Base-by-base conservation (phyloP, 2,797 vertebrate genomes). In the Hafferia zeledoni region DNA sequence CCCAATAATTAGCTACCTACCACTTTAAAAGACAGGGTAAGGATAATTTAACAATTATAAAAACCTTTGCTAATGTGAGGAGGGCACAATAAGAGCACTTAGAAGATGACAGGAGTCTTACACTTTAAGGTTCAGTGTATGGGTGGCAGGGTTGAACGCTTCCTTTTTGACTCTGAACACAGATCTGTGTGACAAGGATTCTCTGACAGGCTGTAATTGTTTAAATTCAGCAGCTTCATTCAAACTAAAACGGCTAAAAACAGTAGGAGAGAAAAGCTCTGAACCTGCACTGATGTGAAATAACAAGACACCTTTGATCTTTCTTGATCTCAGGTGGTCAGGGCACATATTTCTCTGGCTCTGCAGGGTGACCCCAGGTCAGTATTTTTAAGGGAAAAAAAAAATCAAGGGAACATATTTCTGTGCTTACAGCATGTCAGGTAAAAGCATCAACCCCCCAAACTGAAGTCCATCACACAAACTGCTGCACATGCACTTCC, bases 41-140 rank as follows among this genome's bases (percentile, higher is more conserved):
- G 64, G 68, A 35, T 71, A 53, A 87, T 70, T 59, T 49, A 78
- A 86, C 10, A 5, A 43, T 84, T 56, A 56, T 17, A 76, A 88
- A 83, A 69, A 41, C 37, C 49, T 83, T 57, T 35, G 28, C 41
- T 72, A 31, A 79, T 39, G 49, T 5, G 23, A 82, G 70, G 72
- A 81, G 0, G 57, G 43, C 39, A 87, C 67, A 93, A 43, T 94
- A 93, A 94, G 87, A 95, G 84, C 94, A 96, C 94, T 95, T 95
- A 57, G 61, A 94, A 81, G 79, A 82, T 49, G 65, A 72, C 82
- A 83, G 37, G 60, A 93, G 52, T n/a, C 67, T 76, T 78, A 39
- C n/a, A 56, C 60, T 70, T 82, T 47, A 74, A 60, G 81, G 65
- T 92, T 92, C 68, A 84, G 20, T 13, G 67, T 35, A n/a, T 0